Evolutionary conservation across 2,113 vertebrate species (phyloP).

Genomic region (Anarhynchus alexandrinus): DNA sequence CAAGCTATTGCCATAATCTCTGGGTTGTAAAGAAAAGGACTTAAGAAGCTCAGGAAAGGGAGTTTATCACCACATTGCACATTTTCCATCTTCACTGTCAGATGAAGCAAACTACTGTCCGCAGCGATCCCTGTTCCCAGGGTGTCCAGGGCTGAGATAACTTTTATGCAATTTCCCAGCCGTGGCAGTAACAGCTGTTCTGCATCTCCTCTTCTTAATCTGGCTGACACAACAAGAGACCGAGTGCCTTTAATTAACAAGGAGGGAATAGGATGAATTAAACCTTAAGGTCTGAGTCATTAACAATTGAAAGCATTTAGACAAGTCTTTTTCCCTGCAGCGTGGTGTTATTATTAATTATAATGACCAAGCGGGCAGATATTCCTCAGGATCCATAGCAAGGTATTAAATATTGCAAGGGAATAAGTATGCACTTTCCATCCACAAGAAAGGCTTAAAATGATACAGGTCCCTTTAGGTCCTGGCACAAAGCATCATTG

Average conservation of each 20-base stretch:
- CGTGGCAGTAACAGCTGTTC: background rate
- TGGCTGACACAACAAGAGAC: background rate
- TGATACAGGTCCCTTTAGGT: background rate
- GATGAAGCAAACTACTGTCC: background rate
- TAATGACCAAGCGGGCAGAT: background rate
- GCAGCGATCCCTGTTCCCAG: background rate
- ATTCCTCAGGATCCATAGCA: background rate
- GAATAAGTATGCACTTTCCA: background rate
- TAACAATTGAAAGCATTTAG: conserved; percentile 35
- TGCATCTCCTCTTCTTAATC: background rate
- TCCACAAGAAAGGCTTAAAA: background rate
- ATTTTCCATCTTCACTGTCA: background rate
- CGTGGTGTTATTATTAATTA: background rate
- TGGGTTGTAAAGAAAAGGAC: background rate
- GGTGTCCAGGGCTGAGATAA: background rate
- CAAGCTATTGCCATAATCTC: background rate
- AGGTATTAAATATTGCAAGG: background rate
- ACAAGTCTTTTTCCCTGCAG: background rate
- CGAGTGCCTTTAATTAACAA: background rate
- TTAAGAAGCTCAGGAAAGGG: background rate
- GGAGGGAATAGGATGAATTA: background rate
- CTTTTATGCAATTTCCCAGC: background rate
- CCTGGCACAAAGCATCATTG: background rate
- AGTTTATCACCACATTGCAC: background rate
- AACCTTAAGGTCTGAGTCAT: background rate